These are phyloP conservation scores for Lophotis ruficrista DNA, from an alignment of 2,113 vertebrate species.

Conservation along the genomic window DNA sequence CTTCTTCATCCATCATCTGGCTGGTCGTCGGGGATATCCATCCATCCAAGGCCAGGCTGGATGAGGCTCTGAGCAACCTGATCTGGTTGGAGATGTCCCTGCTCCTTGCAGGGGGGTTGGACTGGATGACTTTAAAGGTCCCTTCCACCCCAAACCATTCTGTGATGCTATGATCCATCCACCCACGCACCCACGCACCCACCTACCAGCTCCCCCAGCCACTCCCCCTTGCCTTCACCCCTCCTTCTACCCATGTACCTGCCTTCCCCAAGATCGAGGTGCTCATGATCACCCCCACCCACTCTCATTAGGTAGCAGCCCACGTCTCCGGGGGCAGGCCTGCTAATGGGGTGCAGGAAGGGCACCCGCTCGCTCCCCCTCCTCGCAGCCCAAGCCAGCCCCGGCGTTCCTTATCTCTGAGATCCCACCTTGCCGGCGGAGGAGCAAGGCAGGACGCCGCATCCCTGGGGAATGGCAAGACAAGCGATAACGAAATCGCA, in stretches of 20 bases:
- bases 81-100: too few relatives aligned
- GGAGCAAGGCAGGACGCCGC: not conserved
- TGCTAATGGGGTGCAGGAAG: not conserved
- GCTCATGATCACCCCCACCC: not conserved
- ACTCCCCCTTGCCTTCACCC: not conserved
- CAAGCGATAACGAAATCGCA: conserved; percentile 50
- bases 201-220: not conserved
- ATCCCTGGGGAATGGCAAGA: conserved; percentile 45
- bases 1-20: not conserved
- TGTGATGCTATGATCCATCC: too few relatives aligned
- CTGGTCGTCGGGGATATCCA: not conserved
- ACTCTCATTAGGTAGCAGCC: not conserved
- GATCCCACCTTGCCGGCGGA: conserved; percentile 41
- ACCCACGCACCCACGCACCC: not conserved
- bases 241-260: not conserved
- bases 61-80: too few relatives aligned
- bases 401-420: not conserved
- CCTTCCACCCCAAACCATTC: too few relatives aligned
- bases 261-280: not conserved
- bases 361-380: not conserved
- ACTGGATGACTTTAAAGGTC: too few relatives aligned
- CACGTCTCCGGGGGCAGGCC: not conserved
- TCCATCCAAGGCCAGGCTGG: too few relatives aligned
- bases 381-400: not conserved
- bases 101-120: too few relatives aligned